Conservation (phyloP, 2,113 vertebrate genomes). For the Talpa occidentalis region DNA sequence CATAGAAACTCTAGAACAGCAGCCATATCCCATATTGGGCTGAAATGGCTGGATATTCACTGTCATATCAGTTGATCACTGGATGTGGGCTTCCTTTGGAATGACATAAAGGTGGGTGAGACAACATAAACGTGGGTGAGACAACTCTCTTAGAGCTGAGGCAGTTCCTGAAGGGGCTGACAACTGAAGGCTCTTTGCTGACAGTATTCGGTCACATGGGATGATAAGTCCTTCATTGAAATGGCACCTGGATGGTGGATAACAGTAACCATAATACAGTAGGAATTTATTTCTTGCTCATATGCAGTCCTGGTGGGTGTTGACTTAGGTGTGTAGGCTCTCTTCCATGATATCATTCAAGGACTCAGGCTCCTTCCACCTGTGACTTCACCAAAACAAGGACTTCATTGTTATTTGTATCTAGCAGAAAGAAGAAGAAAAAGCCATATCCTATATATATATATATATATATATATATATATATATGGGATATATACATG, state of each 20-base stretch:
- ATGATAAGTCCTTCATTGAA: background rate
- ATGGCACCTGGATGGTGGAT: background rate
- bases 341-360: background rate
- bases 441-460: too few species aligned
- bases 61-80: background rate
- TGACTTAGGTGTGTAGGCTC: background rate
- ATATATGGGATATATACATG: too few species aligned
- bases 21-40: background rate
- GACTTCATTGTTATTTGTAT: background rate
- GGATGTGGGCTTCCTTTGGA: background rate
- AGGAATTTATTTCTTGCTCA: background rate
- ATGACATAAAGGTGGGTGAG: background rate
- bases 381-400: background rate
- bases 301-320: background rate
- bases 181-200: background rate
- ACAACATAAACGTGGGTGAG: background rate
- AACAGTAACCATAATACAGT: background rate
- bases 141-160: background rate
- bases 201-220: background rate
- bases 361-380: background rate
- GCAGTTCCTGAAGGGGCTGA: background rate
- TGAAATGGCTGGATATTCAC: background rate
- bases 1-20: background rate
- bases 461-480: too few species aligned
- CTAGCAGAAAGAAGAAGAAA: background rate